Evolutionary conservation across 2,888 invertebrate species (phyloP).

Genomic region (Meandrusa payeni): DNA sequence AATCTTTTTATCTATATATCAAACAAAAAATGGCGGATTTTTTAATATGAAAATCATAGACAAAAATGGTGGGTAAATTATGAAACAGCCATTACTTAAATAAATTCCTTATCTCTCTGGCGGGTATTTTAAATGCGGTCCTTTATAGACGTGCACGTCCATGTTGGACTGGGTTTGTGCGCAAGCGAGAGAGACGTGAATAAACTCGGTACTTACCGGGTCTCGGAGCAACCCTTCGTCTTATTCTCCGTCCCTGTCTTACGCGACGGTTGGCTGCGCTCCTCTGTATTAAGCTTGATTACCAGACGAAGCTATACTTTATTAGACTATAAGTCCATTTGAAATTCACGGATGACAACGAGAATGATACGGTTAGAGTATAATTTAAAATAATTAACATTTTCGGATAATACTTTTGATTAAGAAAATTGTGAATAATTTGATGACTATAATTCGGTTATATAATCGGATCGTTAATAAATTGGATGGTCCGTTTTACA

Average conservation of each 20-base stretch:
- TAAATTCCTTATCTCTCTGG: slow-evolving; percentile 80
- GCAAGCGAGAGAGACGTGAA: slow-evolving; percentile 36
- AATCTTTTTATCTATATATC: slow-evolving; percentile 39
- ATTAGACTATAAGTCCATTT: background rate
- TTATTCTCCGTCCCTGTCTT: slow-evolving; percentile 81
- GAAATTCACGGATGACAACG: too few relatives aligned
- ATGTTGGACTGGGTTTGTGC: slow-evolving; percentile 62
- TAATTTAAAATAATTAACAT: too few relatives aligned
- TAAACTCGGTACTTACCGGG: slow-evolving; percentile 63
- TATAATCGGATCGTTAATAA: too few relatives aligned
- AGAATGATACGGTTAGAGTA: too few relatives aligned
- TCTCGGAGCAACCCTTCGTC: slow-evolving; percentile 82
- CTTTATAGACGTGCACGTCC: slow-evolving; percentile 71
- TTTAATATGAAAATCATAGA: slow-evolving; percentile 44
- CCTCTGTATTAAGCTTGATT: slow-evolving; percentile 54
- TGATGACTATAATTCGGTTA: too few relatives aligned
- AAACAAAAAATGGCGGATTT: slow-evolving; percentile 60
- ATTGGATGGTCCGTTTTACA: too few relatives aligned
- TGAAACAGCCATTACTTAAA: slow-evolving; percentile 44
- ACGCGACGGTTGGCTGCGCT: slow-evolving; percentile 75
- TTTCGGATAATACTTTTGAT: too few relatives aligned
- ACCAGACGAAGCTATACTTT: slow-evolving; percentile 1
- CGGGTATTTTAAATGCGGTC: slow-evolving; percentile 73
- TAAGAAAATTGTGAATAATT: too few relatives aligned
- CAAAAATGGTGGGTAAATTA: slow-evolving; percentile 22